These are phyloP conservation scores for Trochalopteron elliotii DNA, from an alignment of 2,113 vertebrate species.

Conservation along the genomic window DNA sequence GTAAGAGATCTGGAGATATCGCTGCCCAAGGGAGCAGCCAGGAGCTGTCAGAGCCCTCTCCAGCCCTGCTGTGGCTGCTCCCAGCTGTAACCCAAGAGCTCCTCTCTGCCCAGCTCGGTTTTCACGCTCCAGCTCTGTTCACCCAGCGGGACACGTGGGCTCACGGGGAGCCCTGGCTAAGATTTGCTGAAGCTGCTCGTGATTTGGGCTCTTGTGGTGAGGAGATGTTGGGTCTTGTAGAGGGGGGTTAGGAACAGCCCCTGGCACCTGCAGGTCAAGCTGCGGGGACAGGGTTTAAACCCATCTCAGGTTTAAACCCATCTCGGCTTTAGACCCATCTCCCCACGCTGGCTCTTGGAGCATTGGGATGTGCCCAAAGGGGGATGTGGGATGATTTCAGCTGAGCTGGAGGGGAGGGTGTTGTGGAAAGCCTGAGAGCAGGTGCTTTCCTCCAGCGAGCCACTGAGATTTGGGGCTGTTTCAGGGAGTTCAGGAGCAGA, in stretches of 20 bases:
- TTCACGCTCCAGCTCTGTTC: neutral
- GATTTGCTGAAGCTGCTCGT: constrained; percentile 6
- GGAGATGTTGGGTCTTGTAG: neutral
- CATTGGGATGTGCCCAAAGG: neutral
- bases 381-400: neutral
- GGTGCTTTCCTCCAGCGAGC: neutral
- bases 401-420: neutral
- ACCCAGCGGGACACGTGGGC: neutral
- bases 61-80: neutral
- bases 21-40: neutral
- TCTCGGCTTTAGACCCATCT: no score
- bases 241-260: neutral
- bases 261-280: neutral
- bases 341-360: neutral
- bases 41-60: constrained; percentile 11
- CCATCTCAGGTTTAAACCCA: neutral
- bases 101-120: neutral
- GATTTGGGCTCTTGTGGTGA: neutral
- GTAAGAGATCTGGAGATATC: constrained; percentile 67
- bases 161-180: neutral
- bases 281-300: neutral
- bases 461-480: neutral
- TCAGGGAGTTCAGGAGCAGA: neutral
- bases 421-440: accelerated
- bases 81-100: neutral